Conservation (phyloP, 1,140 invertebrate genomes). For the Apis florea region DNA sequence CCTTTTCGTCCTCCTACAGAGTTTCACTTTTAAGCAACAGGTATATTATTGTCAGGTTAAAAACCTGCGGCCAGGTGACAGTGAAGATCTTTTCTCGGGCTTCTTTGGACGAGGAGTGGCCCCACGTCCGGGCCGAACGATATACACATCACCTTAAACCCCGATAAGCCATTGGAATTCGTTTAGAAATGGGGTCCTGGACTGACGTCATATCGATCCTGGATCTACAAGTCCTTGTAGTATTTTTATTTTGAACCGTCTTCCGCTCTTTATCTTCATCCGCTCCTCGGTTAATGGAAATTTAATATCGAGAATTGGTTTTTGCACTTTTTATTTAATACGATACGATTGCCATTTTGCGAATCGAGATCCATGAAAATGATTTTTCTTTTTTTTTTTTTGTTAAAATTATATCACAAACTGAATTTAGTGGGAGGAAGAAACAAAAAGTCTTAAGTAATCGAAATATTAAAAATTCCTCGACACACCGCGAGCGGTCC, state of each 20-base stretch:
- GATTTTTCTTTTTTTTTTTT: too few species aligned
- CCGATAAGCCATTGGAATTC: slow-evolving; percentile 26
- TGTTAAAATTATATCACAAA: too few species aligned
- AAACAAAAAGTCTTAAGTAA: too few species aligned
- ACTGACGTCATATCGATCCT: too few species aligned
- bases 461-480: neutral
- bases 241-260: neutral
- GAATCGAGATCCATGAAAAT: too few species aligned
- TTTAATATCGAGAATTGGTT: too few species aligned
- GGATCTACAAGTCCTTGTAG: neutral
- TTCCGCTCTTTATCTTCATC: neutral
- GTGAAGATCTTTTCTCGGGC: slow-evolving; percentile 38
- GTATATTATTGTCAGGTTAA: slow-evolving; percentile 40
- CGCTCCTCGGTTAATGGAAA: too few species aligned
- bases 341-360: too few species aligned
- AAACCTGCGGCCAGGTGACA: slow-evolving; percentile 47
- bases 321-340: too few species aligned
- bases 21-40: slow-evolving; percentile 60
- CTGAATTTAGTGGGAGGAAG: too few species aligned
- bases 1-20: slow-evolving; percentile 18
- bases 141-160: neutral
- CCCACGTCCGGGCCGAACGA: neutral
- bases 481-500: neutral
- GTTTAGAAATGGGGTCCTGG: neutral
- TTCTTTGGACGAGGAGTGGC: slow-evolving; percentile 18